phyloP scores from a whole-genome alignment of 1,140 invertebrate species.

The Drosophila trapezifrons region DNA sequence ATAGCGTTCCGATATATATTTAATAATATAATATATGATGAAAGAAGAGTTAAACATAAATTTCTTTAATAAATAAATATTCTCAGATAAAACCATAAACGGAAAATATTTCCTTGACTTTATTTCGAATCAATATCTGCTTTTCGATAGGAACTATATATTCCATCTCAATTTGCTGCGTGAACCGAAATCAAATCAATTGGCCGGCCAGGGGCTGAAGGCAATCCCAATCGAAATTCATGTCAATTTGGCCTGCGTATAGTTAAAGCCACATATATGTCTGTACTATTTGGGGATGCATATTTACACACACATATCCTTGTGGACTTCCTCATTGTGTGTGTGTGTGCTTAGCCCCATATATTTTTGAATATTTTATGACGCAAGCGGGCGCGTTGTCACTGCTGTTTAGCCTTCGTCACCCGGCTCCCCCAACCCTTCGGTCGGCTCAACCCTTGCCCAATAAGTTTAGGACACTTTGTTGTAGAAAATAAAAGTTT shows the following conservation, averaged over 20 bases:
- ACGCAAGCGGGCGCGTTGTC: slow-evolving; percentile 39
- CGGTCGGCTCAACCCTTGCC: slow-evolving; percentile 2
- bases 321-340: slow-evolving; percentile 11
- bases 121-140: not conserved
- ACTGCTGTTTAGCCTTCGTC: slow-evolving; percentile 46
- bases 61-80: not conserved
- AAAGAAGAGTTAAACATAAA: too few relatives aligned
- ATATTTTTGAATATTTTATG: slow-evolving; percentile 73
- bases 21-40: not conserved
- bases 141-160: not conserved
- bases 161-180: slow-evolving; percentile 15
- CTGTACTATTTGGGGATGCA: slow-evolving; percentile 13
- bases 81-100: too few relatives aligned
- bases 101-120: not conserved
- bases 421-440: not conserved
- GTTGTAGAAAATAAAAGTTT: slow-evolving; percentile 68
- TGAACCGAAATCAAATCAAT: slow-evolving; percentile 48
- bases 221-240: slow-evolving; percentile 47
- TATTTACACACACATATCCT: slow-evolving; percentile 30
- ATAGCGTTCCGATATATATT: not conserved
- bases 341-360: slow-evolving; percentile 27
- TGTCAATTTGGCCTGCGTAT: slow-evolving; percentile 37
- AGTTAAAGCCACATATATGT: not conserved
- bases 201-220: slow-evolving; percentile 26
- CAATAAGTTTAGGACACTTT: slow-evolving; percentile 32